Percentiles rank a stretch among this genome's conserved stretches.
These are phyloP conservation scores for Siniperca undulata DNA, from an alignment of 2,797 vertebrate species.

Conservation along the genomic window DNA sequence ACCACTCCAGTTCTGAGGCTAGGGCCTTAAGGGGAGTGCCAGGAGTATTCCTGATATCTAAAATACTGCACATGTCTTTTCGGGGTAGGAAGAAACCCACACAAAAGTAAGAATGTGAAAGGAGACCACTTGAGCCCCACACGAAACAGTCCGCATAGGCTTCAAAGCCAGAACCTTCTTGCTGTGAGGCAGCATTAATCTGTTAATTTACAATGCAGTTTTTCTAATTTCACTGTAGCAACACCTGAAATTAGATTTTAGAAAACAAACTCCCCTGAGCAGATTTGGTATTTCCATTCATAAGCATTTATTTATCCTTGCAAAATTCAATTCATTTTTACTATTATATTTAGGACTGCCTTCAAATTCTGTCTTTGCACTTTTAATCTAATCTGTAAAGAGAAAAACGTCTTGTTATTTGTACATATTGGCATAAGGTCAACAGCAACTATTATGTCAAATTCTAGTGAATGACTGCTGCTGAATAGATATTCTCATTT, in stretches of 20 bases:
- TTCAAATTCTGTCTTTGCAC: neutral
- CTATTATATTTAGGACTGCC: neutral
- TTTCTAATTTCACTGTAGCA: neutral
- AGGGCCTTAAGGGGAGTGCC: neutral
- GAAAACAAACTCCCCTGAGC: neutral
- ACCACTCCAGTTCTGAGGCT: neutral
- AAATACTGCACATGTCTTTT: neutral
- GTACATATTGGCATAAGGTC: constrained; percentile 6
- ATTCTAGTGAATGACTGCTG: constrained; percentile 37
- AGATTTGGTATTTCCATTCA: constrained; percentile 12
- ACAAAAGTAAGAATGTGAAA: neutral
- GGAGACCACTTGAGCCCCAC: neutral
- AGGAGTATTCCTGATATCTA: neutral
- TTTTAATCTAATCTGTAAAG: neutral
- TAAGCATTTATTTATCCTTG: neutral
- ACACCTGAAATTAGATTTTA: constrained; percentile 5
- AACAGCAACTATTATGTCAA: constrained; percentile 18
- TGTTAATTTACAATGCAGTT: neutral
- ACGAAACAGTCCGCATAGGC: neutral
- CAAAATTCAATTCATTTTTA: neutral
- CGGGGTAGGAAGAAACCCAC: neutral
- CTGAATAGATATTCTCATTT: constrained; percentile 31
- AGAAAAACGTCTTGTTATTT: constrained; percentile 11
- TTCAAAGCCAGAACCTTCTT: neutral
- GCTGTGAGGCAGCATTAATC: neutral